Evolutionary conservation across 2,888 invertebrate genomes (phyloP).

Genomic region (Corbicula japonica): DNA sequence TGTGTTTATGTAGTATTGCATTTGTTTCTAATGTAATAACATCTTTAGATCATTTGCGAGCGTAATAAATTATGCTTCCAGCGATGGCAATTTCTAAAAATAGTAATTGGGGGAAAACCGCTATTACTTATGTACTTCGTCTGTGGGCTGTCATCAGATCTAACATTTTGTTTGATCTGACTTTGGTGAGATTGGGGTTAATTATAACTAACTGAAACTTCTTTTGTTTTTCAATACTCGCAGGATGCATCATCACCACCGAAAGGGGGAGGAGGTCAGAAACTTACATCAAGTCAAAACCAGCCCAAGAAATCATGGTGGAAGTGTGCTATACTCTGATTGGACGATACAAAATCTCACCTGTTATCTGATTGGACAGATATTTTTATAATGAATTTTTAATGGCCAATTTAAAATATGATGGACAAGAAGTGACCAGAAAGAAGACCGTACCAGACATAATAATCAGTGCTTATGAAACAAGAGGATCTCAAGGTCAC

Average conservation of each 20-base stretch:
- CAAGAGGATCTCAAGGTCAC: slow-evolving; percentile 34
- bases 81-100: too few species aligned
- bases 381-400: slow-evolving; percentile 29
- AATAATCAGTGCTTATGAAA: slow-evolving; percentile 34
- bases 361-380: slow-evolving; percentile 50
- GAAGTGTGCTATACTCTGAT: slow-evolving; percentile 81
- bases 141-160: too few species aligned
- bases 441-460: slow-evolving; percentile 13
- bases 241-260: slow-evolving; percentile 70
- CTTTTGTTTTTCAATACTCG: slow-evolving; percentile 40
- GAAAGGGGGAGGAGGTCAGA: slow-evolving; percentile 72
- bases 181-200: too few species aligned
- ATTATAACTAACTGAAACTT: too few species aligned
- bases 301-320: slow-evolving; percentile 79
- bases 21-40: too few species aligned
- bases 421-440: slow-evolving; percentile 8
- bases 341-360: slow-evolving; percentile 28
- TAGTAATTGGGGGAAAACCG: too few species aligned
- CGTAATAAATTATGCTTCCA: too few species aligned
- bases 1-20: too few species aligned
- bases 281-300: slow-evolving; percentile 73
- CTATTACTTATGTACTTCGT: too few species aligned
- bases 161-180: too few species aligned
- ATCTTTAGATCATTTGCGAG: too few species aligned
- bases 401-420: slow-evolving; percentile 32